Conservation (phyloP, 2,888 invertebrate genomes). For the Pimpla rufipes region DNA sequence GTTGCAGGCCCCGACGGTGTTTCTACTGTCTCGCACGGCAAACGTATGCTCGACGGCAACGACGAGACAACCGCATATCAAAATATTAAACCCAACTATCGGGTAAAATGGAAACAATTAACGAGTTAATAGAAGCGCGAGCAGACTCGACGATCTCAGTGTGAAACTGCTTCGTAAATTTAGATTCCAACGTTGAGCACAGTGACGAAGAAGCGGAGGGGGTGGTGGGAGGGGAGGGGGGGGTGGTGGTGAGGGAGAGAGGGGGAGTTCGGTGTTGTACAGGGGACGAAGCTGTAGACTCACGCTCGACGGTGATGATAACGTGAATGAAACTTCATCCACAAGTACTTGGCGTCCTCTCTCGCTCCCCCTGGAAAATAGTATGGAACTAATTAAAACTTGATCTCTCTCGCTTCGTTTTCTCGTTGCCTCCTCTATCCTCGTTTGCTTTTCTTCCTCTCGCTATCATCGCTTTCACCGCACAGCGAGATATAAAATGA, state of each 20-base stretch:
- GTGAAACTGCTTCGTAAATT: constrained; percentile 46
- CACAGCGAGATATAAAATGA: constrained; percentile 7
- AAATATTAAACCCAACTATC: constrained; percentile 17
- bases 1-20: too few species aligned
- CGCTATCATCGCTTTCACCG: constrained; percentile 12
- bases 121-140: constrained; percentile 50
- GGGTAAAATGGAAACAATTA: constrained; percentile 62
- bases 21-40: neutral
- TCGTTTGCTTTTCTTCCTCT: constrained; percentile 29
- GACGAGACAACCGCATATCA: neutral
- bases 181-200: constrained; percentile 10
- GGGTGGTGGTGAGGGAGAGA: neutral
- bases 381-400: constrained; percentile 78
- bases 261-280: constrained; percentile 22
- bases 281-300: constrained; percentile 34
- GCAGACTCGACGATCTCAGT: constrained; percentile 22
- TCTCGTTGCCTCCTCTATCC: constrained; percentile 20
- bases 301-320: constrained; percentile 70
- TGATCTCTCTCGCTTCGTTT: constrained; percentile 65
- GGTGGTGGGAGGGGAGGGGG: too few species aligned
- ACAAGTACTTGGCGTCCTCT: constrained; percentile 73
- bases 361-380: constrained; percentile 63
- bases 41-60: neutral
- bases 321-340: constrained; percentile 73
- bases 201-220: neutral